Evolutionary conservation across 35 echinoderm and acorn worm genomes (phyloP).

Genomic region (Nesometra sesokonis): DNA sequence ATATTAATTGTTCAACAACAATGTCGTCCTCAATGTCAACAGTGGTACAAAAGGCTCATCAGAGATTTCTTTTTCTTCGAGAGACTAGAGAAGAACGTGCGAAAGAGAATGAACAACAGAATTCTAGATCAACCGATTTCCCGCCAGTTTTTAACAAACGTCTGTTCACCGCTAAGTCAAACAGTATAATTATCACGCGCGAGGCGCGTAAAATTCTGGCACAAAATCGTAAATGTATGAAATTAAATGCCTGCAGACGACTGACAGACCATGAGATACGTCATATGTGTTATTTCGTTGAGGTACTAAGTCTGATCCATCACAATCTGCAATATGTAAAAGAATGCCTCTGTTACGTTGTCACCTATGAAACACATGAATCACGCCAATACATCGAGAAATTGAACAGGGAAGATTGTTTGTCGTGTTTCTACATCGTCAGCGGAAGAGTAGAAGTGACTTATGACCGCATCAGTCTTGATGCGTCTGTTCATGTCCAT

Average conservation of each 20-base stretch:
- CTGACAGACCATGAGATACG: neutral
- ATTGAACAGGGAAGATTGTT: neutral
- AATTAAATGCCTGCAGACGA: neutral
- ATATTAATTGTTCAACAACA: neutral
- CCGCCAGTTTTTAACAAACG: conserved; percentile 13
- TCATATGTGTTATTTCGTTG: conserved; percentile 5
- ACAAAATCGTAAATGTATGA: neutral
- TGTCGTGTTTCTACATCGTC: conserved; percentile 9
- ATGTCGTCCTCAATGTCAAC: neutral
- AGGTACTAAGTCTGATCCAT: neutral
- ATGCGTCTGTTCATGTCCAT: neutral
- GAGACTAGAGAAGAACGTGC: neutral
- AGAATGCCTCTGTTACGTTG: conserved; percentile 2
- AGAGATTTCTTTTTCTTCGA: neutral
- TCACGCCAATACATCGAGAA: neutral
- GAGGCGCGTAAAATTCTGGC: conserved; percentile 1
- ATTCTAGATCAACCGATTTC: neutral
- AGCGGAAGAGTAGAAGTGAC: conserved; percentile 9
- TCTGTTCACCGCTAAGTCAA: neutral
- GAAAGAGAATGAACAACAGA: neutral
- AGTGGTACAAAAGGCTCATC: neutral
- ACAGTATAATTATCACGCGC: neutral
- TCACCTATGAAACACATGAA: neutral
- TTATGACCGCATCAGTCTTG: neutral
- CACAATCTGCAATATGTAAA: conserved; percentile 1